These are phyloP conservation scores for Eulemur coronatus DNA, from an alignment of 2,797 vertebrate genomes.

Conservation along the genomic window DNA sequence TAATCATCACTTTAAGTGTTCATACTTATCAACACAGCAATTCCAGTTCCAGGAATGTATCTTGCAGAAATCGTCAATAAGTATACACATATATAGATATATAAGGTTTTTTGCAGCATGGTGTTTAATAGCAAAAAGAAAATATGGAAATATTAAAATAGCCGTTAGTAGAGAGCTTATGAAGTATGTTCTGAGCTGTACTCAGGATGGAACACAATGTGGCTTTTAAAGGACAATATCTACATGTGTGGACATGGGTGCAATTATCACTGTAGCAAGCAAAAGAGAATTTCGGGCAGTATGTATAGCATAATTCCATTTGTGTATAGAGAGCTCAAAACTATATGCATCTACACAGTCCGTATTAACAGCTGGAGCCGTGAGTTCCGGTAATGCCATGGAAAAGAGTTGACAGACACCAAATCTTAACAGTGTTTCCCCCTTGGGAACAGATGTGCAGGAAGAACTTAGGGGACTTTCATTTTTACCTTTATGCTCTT, in stretches of 20 bases:
- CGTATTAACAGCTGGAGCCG: not conserved
- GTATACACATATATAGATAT: not conserved
- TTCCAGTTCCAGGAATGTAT: not conserved
- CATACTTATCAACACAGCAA: not conserved
- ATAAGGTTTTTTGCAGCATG: not conserved
- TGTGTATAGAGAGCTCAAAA: not conserved
- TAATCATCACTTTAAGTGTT: not conserved
- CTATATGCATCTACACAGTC: not conserved
- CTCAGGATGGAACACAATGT: not conserved
- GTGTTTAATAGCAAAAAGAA: constrained; percentile 16
- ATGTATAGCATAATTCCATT: not conserved
- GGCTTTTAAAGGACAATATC: not conserved
- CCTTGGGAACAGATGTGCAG: not conserved
- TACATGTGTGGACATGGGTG: not conserved
- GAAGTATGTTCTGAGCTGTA: not conserved
- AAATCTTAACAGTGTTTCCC: not conserved
- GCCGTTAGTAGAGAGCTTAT: not conserved
- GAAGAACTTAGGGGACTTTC: not conserved
- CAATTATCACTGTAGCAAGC: not conserved
- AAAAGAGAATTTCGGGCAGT: not conserved
- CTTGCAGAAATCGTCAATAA: not conserved
- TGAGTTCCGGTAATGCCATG: not conserved
- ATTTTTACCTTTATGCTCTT: not conserved
- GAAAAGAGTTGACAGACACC: not conserved
- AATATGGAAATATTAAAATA: not conserved